Evolutionary conservation across 2,888 invertebrate genomes (phyloP).

Genomic region (Ectemnius continuus): DNA sequence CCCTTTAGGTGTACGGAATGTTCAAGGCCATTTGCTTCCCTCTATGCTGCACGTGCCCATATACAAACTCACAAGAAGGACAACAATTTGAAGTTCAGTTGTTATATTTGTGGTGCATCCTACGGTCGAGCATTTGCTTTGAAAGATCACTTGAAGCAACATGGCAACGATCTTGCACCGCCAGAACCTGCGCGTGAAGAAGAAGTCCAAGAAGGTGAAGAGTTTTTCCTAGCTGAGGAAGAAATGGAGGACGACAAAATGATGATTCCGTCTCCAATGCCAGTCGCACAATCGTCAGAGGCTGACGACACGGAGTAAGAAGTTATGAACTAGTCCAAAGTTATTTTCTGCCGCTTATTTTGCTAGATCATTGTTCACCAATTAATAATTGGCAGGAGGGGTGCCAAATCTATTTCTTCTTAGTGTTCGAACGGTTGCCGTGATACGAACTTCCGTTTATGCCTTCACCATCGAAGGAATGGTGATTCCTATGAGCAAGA

Average conservation of each 20-base stretch:
- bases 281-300: slow-evolving; percentile 61
- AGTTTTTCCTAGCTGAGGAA: slow-evolving; percentile 68
- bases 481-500: slow-evolving; percentile 30
- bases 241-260: slow-evolving; percentile 63
- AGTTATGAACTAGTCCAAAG: slow-evolving; percentile 51
- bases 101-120: slow-evolving; percentile 86
- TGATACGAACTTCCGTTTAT: slow-evolving; percentile 14
- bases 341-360: slow-evolving; percentile 31
- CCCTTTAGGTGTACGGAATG: slow-evolving; percentile 89
- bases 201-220: slow-evolving; percentile 70
- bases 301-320: slow-evolving; percentile 65
- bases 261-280: slow-evolving; percentile 62
- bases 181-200: slow-evolving; percentile 73
- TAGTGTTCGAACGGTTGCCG: slow-evolving; percentile 24
- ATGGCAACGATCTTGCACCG: slow-evolving; percentile 79
- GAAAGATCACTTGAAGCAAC: slow-evolving; percentile 85
- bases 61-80: slow-evolving; percentile 86
- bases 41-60: slow-evolving; percentile 88
- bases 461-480: slow-evolving; percentile 21
- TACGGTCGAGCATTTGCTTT: slow-evolving; percentile 88
- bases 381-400: slow-evolving; percentile 7
- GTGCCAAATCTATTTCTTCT: slow-evolving; percentile 20
- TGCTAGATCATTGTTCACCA: slow-evolving; percentile 40
- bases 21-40: slow-evolving; percentile 85
- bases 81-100: slow-evolving; percentile 85